Conservation (phyloP, 2,888 invertebrate genomes). For the Drosophila colorata region DNA sequence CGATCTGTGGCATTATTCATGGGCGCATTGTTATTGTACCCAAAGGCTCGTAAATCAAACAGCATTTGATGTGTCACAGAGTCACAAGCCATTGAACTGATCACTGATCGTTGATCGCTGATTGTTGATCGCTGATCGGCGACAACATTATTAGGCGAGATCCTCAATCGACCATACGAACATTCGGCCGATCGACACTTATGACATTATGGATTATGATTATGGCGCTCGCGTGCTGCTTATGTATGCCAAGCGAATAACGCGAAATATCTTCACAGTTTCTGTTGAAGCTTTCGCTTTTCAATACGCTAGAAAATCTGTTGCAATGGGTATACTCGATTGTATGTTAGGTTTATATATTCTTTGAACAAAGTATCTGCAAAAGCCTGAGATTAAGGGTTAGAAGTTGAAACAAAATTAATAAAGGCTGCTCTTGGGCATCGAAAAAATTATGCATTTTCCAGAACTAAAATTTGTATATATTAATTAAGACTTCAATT, state of each 20-base stretch:
- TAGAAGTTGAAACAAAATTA: too few species aligned
- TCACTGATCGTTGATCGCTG: conserved; percentile 39
- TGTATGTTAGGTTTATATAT: too few species aligned
- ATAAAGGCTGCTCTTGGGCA: too few species aligned
- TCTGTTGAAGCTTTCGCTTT: conserved; percentile 52
- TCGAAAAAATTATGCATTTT: background rate
- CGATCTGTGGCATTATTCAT: conserved; percentile 68
- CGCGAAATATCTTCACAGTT: conserved; percentile 50
- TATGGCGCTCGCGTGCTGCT: conserved; percentile 79
- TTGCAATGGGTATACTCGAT: background rate
- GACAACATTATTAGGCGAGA: conserved; percentile 78
- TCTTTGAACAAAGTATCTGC: too few species aligned
- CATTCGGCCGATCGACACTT: conserved; percentile 70
- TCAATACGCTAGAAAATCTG: conserved; percentile 27
- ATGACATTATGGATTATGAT: conserved; percentile 74
- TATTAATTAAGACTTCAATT: too few species aligned
- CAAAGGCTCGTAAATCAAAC: conserved; percentile 71
- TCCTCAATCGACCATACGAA: conserved; percentile 64
- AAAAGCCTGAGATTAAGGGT: too few species aligned
- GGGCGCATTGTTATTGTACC: conserved; percentile 59
- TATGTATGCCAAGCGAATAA: conserved; percentile 74
- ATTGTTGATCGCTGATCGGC: conserved; percentile 42
- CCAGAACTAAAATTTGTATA: too few species aligned
- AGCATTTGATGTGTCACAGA: conserved; percentile 71
- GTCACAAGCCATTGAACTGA: conserved; percentile 77